Base-by-base conservation (phyloP, 2,113 vertebrate genomes). In the Stegostoma tigrinum region DNA sequence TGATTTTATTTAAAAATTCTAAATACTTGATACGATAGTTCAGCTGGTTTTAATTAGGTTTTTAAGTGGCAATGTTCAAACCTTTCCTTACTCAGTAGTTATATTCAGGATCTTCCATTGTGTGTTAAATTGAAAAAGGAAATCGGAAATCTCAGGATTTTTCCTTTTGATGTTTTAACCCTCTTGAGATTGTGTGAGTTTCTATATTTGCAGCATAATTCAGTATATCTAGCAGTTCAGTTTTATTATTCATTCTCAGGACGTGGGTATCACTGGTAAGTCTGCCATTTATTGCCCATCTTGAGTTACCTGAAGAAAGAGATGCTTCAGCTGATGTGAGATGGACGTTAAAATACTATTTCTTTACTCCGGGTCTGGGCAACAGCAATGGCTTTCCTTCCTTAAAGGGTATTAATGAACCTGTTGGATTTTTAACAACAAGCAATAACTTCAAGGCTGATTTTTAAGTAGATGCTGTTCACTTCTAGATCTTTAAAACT, bases 41-140 rank as follows among this genome's bases (percentile, higher is more conserved):
- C 87, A 93, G 61, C 61, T 93, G 89, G 66, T 93, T 93, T 93
- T 93, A 93, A 93, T 93, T 93, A 93, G 89, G 89, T 93, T 93
- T 83, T 93, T 66, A 93, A 93, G 34, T 93, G 61, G n/a, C n/a
- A 93, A n/a, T 64, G 27, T 64, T 64, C 52, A 91, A 91, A 93
- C 38, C 89, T 34, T 67, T 93, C 34, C 89, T 66, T 66, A 93
- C 89, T 61, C 61, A 67, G 61, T 66, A 38, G 89, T 93, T 93
- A 93, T 66, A 93, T 93, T 93, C 94, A 72, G 68, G 66, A 68
- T 72, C 67, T 95, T 75, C 4, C 94, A 52, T 95, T 75, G 67
- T 95, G 14, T 34, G 45, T 72, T 75, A 95, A 75, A 95, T 95
- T 95, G 38, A 93, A 93, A 93, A 93, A 93, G n/a, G 64, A 93